Evolutionary conservation across 2,888 invertebrate genomes (phyloP).

Genomic region (Catonia carolina): DNA sequence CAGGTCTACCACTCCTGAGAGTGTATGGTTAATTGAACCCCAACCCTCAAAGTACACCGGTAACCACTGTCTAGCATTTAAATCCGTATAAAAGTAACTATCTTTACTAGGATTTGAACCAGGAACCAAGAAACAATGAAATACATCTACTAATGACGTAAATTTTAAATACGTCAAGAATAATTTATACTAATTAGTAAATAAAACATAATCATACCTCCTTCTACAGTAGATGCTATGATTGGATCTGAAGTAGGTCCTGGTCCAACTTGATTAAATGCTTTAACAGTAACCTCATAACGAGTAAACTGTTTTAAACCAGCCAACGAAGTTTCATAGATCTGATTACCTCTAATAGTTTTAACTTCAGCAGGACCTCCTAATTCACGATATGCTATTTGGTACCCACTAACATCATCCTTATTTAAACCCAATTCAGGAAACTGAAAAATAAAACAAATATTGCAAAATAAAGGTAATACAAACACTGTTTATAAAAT

Average conservation of each 20-base stretch:
- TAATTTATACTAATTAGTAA: no score
- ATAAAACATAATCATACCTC: conserved; percentile 28
- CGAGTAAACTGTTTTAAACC: conserved; percentile 69
- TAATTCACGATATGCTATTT: conserved; percentile 42
- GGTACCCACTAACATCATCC: conserved; percentile 45
- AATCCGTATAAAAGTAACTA: no score
- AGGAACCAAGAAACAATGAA: no score
- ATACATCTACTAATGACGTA: no score
- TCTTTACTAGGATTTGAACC: no score
- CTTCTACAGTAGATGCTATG: conserved; percentile 39
- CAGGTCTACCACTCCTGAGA: no score
- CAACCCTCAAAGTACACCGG: no score
- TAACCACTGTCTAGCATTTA: no score
- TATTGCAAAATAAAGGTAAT: neutral
- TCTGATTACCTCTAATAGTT: conserved; percentile 35
- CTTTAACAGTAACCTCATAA: conserved; percentile 69
- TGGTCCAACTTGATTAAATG: conserved; percentile 76
- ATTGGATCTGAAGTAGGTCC: conserved; percentile 47
- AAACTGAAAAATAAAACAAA: neutral
- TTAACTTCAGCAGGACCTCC: conserved; percentile 28
- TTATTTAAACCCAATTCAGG: conserved; percentile 41
- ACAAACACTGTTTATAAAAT: no score
- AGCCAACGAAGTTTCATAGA: conserved; percentile 43
- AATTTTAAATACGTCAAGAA: no score
- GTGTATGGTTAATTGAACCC: no score